Evolutionary conservation across 2,113 vertebrate genomes (phyloP).

Genomic region (Triplophysa siluroides): DNA sequence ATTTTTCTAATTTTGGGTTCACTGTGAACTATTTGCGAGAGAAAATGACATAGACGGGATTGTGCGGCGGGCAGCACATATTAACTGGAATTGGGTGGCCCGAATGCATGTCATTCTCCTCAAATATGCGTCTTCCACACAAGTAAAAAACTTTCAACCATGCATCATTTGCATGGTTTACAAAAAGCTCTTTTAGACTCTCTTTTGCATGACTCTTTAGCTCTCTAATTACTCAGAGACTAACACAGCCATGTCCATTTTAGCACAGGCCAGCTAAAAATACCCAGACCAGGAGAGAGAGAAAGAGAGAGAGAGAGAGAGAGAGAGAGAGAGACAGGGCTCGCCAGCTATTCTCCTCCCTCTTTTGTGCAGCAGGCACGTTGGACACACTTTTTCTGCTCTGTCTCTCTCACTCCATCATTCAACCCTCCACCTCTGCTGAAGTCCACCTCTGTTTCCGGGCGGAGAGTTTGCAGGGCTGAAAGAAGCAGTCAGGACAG

Average conservation of each 20-base stretch:
- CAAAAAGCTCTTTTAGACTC: not conserved
- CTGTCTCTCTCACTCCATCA: conserved; percentile 30
- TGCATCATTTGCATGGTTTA: too few species aligned
- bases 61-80: too few species aligned
- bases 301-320: not conserved
- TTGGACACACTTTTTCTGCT: conserved; percentile 3
- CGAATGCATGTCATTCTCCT: too few species aligned
- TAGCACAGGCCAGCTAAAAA: conserved; percentile 51
- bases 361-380: not conserved
- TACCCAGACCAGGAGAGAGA: conserved; percentile 35
- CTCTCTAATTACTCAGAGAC: conserved; percentile 54
- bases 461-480: conserved; percentile 13
- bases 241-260: conserved; percentile 43
- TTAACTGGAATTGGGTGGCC: too few species aligned
- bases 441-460: conserved; percentile 29
- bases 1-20: too few species aligned
- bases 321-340: not conserved
- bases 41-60: too few species aligned
- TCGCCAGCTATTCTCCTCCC: conserved; percentile 22
- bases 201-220: not conserved
- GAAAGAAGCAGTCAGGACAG: conserved; percentile 13
- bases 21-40: too few species aligned
- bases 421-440: conserved; percentile 29
- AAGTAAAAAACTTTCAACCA: too few species aligned
- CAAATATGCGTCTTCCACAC: too few species aligned